These are phyloP conservation scores for Hiodon tergisus DNA, from an alignment of 2,113 vertebrate species.

Conservation along the genomic window DNA sequence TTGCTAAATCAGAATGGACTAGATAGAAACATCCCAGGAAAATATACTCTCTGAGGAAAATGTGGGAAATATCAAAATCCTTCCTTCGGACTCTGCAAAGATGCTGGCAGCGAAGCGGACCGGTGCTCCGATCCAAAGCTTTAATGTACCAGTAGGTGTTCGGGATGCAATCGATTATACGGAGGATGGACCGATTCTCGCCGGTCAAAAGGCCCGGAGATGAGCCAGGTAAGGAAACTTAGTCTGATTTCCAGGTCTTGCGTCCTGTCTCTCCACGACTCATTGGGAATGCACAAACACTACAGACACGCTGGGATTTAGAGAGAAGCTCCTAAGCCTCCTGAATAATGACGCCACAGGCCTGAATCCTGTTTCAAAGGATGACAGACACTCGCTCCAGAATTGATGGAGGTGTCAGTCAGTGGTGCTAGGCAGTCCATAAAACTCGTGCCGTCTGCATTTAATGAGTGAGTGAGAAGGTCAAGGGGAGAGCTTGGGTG, in stretches of 20 bases:
- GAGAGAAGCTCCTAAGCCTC: background rate
- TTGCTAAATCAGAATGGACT: too few relatives aligned
- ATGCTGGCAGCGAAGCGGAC: too few relatives aligned
- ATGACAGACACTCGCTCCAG: background rate
- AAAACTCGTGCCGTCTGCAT: background rate
- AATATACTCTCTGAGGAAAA: too few relatives aligned
- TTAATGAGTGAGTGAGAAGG: conserved; percentile 12
- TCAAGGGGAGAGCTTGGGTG: background rate
- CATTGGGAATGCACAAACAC: background rate
- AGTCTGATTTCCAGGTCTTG: background rate
- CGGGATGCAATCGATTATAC: background rate
- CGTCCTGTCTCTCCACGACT: background rate
- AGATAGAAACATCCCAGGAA: too few relatives aligned
- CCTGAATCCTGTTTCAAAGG: background rate
- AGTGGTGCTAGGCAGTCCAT: background rate
- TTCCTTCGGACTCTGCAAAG: background rate
- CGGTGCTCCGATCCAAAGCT: too few relatives aligned
- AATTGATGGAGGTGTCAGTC: conserved; percentile 15
- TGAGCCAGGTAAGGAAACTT: background rate
- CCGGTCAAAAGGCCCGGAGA: background rate
- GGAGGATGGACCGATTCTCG: background rate
- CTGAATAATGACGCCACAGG: background rate
- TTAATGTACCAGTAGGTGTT: background rate
- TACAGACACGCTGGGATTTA: background rate
- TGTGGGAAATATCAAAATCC: background rate